These are phyloP conservation scores for Ceryle rudis DNA, from an alignment of 2,797 vertebrate species.

Conservation along the genomic window DNA sequence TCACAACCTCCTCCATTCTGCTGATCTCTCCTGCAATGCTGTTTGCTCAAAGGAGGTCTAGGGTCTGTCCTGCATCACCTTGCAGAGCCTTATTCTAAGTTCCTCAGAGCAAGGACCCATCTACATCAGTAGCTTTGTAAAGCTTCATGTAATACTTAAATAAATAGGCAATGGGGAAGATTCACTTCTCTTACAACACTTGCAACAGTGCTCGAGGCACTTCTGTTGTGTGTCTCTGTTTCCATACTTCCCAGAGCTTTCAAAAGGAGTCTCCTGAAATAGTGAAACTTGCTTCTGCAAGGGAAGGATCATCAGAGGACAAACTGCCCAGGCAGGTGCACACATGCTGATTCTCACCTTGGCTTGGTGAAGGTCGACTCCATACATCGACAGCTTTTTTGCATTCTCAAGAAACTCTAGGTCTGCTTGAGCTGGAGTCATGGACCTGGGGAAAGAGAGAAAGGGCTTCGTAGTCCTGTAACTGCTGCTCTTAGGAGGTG, in stretches of 20 bases:
- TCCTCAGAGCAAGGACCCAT: not conserved
- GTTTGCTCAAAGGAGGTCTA: not conserved
- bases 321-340: not conserved
- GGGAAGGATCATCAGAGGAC: not conserved
- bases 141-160: not conserved
- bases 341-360: conserved; percentile 81
- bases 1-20: not conserved
- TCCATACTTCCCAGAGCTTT: not conserved
- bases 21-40: not conserved
- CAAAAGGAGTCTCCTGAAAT: not conserved
- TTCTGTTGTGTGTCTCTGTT: not conserved
- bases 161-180: not conserved
- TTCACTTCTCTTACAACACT: not conserved
- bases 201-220: not conserved
- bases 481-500: not conserved
- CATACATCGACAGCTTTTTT: conserved; percentile 98
- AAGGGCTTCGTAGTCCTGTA: not conserved
- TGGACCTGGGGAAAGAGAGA: conserved; percentile 80
- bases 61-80: not conserved
- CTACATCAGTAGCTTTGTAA: not conserved
- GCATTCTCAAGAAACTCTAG: conserved; percentile 97
- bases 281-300: not conserved
- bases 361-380: conserved; percentile 95
- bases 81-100: not conserved
- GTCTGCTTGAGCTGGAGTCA: conserved; percentile 97